These are phyloP conservation scores for Aphelinus certus DNA, from an alignment of 1,140 invertebrate genomes.

Conservation along the genomic window DNA sequence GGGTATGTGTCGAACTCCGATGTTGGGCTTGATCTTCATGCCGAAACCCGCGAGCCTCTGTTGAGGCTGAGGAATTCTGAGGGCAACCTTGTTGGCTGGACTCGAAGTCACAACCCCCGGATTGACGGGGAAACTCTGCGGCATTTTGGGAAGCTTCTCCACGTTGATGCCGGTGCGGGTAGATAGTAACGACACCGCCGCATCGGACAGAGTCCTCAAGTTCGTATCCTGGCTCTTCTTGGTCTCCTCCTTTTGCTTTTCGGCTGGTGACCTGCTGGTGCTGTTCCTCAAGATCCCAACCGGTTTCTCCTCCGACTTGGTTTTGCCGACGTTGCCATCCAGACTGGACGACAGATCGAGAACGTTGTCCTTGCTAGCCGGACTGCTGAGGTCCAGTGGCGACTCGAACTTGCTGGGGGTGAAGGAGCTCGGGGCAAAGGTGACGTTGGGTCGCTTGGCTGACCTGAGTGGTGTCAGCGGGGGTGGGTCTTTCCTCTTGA, in stretches of 20 bases:
- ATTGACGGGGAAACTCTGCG: neutral
- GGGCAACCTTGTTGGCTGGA: constrained; percentile 50
- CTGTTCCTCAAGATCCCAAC: constrained; percentile 23
- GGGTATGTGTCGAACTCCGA: constrained; percentile 59
- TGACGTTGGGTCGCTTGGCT: constrained; percentile 45
- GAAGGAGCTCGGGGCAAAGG: constrained; percentile 35
- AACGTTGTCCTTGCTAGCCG: constrained; percentile 37
- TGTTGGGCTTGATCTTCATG: constrained; percentile 60
- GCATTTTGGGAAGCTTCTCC: constrained; percentile 36
- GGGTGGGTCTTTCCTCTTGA: constrained; percentile 58
- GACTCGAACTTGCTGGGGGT: constrained; percentile 39
- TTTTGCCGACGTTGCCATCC: neutral
- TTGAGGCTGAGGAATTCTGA: constrained; percentile 59
- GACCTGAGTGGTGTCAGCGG: constrained; percentile 56
- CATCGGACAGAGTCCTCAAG: constrained; percentile 55
- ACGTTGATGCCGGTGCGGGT: constrained; percentile 31
- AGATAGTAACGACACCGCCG: constrained; percentile 55
- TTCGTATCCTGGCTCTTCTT: constrained; percentile 52
- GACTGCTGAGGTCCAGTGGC: constrained; percentile 50
- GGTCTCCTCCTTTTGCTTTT: constrained; percentile 48
- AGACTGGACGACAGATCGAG: constrained; percentile 46
- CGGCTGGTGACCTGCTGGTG: constrained; percentile 7
- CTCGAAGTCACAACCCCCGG: neutral
- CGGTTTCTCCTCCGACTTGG: neutral
- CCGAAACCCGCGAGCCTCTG: constrained; percentile 57